Evolutionary conservation across 2,888 invertebrate species (phyloP), one percentile per base, ranked within the genome.

Genomic region (Timema cristinae): DNA sequence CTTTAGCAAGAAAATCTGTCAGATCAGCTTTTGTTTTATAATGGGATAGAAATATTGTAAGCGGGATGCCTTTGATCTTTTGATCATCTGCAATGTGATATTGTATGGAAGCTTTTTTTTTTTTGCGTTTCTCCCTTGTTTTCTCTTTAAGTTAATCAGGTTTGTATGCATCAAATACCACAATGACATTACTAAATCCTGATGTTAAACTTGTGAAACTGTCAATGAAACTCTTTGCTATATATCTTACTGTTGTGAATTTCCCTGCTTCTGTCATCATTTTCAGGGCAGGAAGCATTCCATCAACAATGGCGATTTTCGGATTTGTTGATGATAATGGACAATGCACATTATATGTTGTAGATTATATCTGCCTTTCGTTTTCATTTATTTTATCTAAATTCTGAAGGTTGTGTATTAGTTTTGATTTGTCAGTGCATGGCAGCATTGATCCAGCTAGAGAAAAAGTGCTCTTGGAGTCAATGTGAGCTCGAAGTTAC

Each of bases 271-370:
- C 6, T 10, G 56, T 56, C 11, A 16, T 56, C 56, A 56, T 56
- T 56, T 56, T 10, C 56, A 15, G 56, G 6, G 16, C 56, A 56
- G 54, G 54, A 52, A 52, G 11, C 2, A 52, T 52, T 52, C 54
- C n/a, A 52, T 52, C 54, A 52, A 52, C 54, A 52, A 52, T 52
- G 54, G 54, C 54, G 54, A 52, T 52, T 52, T 52, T 52, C 54
- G 2, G 54, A 52, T 11, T 52, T 52, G n/a, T 52, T 5, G 54
- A 52, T 52, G 54, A 52, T 52, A 52, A 2, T 56, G 56, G 56
- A 56, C 56, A 6, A 6, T 56, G 13, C 13, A 6, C 56, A n/a
- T n/a, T n/a, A n/a, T 56, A 13, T 7, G 56, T 10, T 56, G 56
- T 10, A 56, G 7, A 15, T 6, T 10, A 7, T 56, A 10, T 56